Base-by-base conservation (phyloP, 2,888 invertebrate genomes). In the Eristalis arbustorum region DNA sequence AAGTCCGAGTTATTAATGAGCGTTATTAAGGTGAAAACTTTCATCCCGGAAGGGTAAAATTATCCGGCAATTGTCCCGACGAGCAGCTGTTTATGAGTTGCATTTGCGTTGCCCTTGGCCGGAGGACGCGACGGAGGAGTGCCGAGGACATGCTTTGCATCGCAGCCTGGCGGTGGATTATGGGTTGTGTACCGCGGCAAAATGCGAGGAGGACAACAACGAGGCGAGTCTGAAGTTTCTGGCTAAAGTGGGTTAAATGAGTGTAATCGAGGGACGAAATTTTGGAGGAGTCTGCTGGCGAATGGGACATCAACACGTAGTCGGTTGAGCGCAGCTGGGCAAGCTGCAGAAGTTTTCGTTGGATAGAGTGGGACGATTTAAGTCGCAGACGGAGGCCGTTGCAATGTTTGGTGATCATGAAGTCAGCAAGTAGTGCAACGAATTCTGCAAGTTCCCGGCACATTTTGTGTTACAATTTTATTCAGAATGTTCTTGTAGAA, bases 1-100 rank as follows among this genome's bases (percentile, higher is more conserved):
- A 77, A 82, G 72, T 76, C 72, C 66, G 67, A 72, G 77, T 82
- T 82, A 77, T 82, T 77, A 82, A 82, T 77, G 82, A 72, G 72
- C 56, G 72, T 67, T 77, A 77, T 82, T 82, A 77, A 77, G 77
- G 82, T 72, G 82, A 72, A 59, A 76, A 82, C 49, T 82, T 76
- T 82, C 67, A 67, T 82, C 72, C 49, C 49, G 13, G 71, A 28
- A 76, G 71, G 22, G 68, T 76, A 31, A 82, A 82, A 82, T 76
- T 82, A 63, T 71, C 49, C 34, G 34, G 71, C 64, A 81, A 81
- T 69, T 62, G 80, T 68, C 68, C 62, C 42, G 42, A 14, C 71
- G 42, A 79, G 22, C 80, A 79, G 72, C 72, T 79, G 78, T 66
- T 80, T 31, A 56, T 74, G 61, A 18, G 49, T 18, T 8, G 49